Base-by-base conservation (phyloP, 2,797 vertebrate species). In the Selene dorsalis region DNA sequence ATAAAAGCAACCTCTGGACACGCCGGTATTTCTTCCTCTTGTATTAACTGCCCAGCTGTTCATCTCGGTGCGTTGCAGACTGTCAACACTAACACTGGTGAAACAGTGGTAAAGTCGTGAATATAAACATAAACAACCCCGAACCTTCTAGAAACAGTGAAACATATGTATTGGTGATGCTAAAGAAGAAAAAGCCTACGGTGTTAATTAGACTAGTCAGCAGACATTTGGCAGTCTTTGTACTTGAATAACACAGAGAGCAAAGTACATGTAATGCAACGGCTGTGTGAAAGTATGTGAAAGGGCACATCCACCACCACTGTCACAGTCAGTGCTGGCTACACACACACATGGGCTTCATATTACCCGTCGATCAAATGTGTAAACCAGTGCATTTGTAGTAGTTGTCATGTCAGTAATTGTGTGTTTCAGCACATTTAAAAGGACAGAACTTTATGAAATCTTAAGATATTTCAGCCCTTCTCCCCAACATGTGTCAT, bases 191-290 rank as follows among this genome's bases (percentile, higher is more conserved):
- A 35, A 8, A 1, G 32, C 1, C 32, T 4, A 3, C 4, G 38
- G 0, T 3, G 13, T 56, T 43, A 12, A 28, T 53, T 24, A 4
- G 10, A 41, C 10, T 10, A 4, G 4, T 35, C 2, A 17, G 1
- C 6, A 22, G 6, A 32, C 4, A 9, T 53, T 14, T 38, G 3
- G 6, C 24, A 16, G 7, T 5, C 17, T 53, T 47, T 18, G 14
- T 17, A 45, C n/a, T 18, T 39, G 32, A 48, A 13, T 3, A 41
- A 12, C 30, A 60, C 24, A 2, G 48, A 16, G 85, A 60, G 61
- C 87, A 90, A 89, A 91, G 91, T 89, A 0, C 90, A 81, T 41
- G 1, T 17, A 6, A 20, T 3, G 56, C 47, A 66, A 67, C 39
- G 4, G 14, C 12, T 41, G 3, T 3, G 8, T n/a, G 13, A 8